Percentiles rank a stretch among this genome's conserved stretches.
phyloP scores from a whole-genome alignment of 2,797 vertebrate genomes.

The Crax fasciolata region DNA sequence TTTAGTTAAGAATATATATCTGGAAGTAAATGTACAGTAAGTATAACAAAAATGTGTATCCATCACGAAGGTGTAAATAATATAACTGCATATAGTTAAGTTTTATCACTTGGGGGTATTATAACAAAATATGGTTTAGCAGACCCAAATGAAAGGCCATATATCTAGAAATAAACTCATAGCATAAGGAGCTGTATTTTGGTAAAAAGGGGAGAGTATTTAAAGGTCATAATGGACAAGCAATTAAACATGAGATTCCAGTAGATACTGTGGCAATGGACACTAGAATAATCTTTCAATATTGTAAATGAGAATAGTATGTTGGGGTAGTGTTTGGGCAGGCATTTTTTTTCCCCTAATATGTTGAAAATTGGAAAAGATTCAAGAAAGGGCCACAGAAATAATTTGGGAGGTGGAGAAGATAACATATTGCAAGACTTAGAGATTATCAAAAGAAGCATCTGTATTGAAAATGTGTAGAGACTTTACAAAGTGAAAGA shows the following conservation, averaged over 20 bases:
- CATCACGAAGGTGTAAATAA: neutral
- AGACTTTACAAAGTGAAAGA: neutral
- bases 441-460: neutral
- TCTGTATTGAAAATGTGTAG: neutral
- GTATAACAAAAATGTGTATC: neutral
- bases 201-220: neutral
- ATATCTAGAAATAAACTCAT: neutral
- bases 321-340: neutral
- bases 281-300: neutral
- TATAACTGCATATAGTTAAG: neutral
- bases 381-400: neutral
- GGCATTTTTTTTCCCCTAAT: neutral
- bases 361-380: neutral
- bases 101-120: neutral
- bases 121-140: neutral
- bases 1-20: neutral
- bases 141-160: neutral
- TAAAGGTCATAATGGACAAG: slow-evolving; percentile 21
- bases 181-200: neutral
- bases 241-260: slow-evolving; percentile 16
- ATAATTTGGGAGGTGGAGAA: neutral
- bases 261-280: neutral
- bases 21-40: neutral
- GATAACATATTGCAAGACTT: neutral
- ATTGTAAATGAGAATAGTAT: neutral